Evolutionary conservation across 2,797 vertebrate species (phyloP).

Genomic region (Harpagifer antarcticus): DNA sequence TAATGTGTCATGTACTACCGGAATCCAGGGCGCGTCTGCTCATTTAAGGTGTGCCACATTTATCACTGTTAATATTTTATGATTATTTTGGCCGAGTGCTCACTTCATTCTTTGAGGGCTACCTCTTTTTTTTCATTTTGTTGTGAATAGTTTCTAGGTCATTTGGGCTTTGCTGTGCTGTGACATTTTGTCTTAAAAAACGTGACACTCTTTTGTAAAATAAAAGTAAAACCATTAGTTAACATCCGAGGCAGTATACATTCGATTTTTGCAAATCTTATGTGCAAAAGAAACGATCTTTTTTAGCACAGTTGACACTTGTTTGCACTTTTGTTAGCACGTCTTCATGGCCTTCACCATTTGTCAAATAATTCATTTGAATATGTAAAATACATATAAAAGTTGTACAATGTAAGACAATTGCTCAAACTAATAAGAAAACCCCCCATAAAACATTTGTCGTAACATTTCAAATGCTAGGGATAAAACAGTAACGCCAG

Average conservation of each 20-base stretch:
- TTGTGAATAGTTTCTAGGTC: neutral
- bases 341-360: too few relatives aligned
- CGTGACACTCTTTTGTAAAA: too few relatives aligned
- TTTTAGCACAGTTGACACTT: too few relatives aligned
- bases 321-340: too few relatives aligned
- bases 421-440: neutral
- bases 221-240: too few relatives aligned
- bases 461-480: neutral
- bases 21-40: conserved; percentile 2
- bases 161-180: too few relatives aligned
- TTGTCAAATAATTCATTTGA: too few relatives aligned
- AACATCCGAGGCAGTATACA: too few relatives aligned
- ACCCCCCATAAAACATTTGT: neutral
- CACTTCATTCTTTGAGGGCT: neutral
- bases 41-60: conserved; percentile 14
- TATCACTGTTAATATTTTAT: conserved; percentile 39
- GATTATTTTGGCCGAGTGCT: conserved; percentile 13
- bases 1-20: conserved; percentile 9
- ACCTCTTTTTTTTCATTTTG: neutral
- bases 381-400: neutral
- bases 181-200: too few relatives aligned
- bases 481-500: neutral
- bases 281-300: too few relatives aligned
- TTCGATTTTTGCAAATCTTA: too few relatives aligned
- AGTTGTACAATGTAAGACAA: neutral